Conservation (phyloP, 2,888 invertebrate species). For the Dicyrtoma fusca region DNA sequence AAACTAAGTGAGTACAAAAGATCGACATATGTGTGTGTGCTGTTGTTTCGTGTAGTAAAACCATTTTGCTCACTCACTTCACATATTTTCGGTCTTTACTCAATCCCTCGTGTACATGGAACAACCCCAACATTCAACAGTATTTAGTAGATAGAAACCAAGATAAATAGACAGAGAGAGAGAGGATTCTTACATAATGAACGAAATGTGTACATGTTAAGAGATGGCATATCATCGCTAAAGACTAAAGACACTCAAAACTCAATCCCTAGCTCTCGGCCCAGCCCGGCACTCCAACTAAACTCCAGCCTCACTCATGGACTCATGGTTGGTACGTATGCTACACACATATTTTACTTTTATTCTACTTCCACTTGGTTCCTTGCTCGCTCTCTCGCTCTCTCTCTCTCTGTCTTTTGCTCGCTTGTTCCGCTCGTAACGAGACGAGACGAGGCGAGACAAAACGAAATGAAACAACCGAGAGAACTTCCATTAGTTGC, state of each 20-base stretch:
- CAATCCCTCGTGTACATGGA: constrained; percentile 13
- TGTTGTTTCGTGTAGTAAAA: not conserved
- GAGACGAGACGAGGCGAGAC: not conserved
- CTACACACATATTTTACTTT: no score
- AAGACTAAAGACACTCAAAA: not conserved
- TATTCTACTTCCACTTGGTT: no score
- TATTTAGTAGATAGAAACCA: constrained; percentile 7
- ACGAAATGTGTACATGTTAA: constrained; percentile 11
- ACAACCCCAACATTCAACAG: not conserved
- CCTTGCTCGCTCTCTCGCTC: no score
- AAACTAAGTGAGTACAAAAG: not conserved
- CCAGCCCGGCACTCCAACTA: no score
- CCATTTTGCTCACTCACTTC: constrained; percentile 12
- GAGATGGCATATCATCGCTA: constrained; percentile 5
- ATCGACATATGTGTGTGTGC: constrained; percentile 9
- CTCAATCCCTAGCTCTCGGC: no score
- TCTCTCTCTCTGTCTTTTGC: no score
- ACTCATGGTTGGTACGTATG: no score
- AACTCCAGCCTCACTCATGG: no score
- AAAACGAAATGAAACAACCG: not conserved
- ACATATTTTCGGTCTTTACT: constrained; percentile 12
- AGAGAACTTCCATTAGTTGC: not conserved
- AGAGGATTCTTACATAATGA: constrained; percentile 23
- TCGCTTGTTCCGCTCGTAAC: no score
- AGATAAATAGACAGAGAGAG: not conserved